Percentiles rank a stretch among this genome's conserved stretches.
Conservation (phyloP, 2,797 vertebrate species). For the Falco berigora region DNA sequence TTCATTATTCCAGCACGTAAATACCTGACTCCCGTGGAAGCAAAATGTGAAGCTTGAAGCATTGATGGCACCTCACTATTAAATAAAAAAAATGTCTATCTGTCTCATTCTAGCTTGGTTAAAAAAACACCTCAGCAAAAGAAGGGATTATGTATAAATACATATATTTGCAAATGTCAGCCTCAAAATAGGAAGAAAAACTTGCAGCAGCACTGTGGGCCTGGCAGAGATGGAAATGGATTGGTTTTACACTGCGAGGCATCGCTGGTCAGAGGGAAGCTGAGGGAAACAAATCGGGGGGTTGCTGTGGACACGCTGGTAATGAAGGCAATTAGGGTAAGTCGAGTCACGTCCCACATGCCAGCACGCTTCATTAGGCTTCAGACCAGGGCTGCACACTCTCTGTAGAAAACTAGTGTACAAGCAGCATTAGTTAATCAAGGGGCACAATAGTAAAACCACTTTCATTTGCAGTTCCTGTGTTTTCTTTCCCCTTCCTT, state of each 20-base stretch:
- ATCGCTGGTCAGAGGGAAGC: background rate
- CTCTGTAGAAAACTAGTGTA: background rate
- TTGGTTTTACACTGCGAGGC: background rate
- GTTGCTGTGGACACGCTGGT: background rate
- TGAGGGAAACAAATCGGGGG: background rate
- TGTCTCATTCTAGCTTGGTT: background rate
- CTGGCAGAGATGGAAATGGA: background rate
- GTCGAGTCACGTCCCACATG: accelerated
- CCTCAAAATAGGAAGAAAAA: background rate
- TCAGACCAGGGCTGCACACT: accelerated
- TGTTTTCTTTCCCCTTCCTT: background rate
- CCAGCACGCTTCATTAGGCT: background rate
- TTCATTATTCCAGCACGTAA: background rate
- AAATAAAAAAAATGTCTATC: background rate
- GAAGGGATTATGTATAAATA: background rate
- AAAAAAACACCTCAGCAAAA: background rate
- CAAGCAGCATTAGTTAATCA: background rate
- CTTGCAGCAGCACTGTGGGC: background rate
- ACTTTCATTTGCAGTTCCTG: background rate
- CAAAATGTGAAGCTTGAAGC: background rate
- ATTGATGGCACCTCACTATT: background rate
- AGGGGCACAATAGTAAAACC: background rate
- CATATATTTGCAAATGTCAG: background rate
- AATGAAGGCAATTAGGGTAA: background rate
- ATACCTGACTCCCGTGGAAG: background rate